Conservation (phyloP, 2,113 vertebrate genomes). For the Chinchilla lanigera region DNA sequence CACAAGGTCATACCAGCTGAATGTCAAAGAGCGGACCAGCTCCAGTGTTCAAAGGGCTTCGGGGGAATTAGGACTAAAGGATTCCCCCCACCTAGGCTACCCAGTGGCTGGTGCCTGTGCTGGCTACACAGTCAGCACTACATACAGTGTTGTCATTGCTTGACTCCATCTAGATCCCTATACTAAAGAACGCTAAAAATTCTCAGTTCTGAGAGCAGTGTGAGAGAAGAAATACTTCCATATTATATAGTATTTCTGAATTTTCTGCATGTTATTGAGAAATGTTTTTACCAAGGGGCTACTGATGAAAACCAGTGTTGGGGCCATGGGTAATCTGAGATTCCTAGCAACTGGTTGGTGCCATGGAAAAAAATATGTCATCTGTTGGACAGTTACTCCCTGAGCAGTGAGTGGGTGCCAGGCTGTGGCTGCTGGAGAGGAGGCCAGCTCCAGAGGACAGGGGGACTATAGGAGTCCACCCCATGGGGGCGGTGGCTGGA, state of each 20-base stretch:
- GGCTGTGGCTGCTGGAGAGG: background rate
- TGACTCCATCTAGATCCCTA: background rate
- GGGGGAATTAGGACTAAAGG: background rate
- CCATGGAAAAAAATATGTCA: constrained; percentile 51
- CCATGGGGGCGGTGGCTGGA: background rate
- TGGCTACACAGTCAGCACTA: no score
- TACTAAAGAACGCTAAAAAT: background rate
- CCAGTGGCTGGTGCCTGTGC: background rate
- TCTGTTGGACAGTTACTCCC: constrained; percentile 18
- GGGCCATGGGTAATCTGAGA: constrained; percentile 39
- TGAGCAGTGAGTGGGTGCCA: constrained; percentile 30
- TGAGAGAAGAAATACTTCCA: background rate
- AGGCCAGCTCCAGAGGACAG: background rate
- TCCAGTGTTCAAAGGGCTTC: background rate
- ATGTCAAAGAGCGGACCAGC: background rate
- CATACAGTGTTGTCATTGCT: background rate
- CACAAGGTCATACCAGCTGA: background rate
- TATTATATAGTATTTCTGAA: constrained; percentile 5
- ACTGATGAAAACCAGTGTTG: background rate
- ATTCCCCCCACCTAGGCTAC: background rate
- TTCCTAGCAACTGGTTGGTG: constrained; percentile 34
- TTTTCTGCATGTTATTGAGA: background rate
- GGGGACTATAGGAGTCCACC: background rate
- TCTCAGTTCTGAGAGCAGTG: background rate
- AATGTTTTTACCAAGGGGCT: background rate